Conservation (phyloP, 2,113 vertebrate species). For the Myodes glareolus region DNA sequence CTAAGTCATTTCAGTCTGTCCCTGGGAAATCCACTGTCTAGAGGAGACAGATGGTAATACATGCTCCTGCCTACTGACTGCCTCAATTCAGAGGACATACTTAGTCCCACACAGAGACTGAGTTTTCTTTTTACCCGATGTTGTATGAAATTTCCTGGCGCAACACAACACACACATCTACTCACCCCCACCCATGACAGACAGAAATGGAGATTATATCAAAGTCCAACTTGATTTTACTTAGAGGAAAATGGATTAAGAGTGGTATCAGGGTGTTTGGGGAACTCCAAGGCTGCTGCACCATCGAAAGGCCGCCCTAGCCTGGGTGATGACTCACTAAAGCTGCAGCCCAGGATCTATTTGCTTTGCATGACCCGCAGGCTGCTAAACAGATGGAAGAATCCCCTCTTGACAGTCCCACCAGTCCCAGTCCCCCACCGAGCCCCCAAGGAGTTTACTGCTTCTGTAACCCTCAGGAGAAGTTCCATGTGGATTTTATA, state of each 20-base stretch:
- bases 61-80: rapidly evolving
- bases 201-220: not conserved
- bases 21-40: not conserved
- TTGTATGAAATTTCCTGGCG: no score
- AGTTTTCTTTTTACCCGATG: no score
- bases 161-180: no score
- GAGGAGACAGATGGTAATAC: not conserved
- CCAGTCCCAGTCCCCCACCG: rapidly evolving
- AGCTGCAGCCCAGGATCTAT: not conserved
- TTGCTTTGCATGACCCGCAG: not conserved
- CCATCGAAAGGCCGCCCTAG: no score
- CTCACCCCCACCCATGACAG: no score
- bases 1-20: not conserved
- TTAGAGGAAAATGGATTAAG: not conserved
- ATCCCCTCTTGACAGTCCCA: rapidly evolving
- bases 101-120: no score
- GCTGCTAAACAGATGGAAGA: no score
- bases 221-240: not conserved
- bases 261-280: not conserved
- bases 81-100: not conserved
- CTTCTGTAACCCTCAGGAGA: no score
- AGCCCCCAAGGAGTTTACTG: not conserved
- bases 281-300: not conserved
- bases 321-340: not conserved
- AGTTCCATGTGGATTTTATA: no score